Conservation (phyloP, 2,113 vertebrate species). For the Mus pahari region DNA sequence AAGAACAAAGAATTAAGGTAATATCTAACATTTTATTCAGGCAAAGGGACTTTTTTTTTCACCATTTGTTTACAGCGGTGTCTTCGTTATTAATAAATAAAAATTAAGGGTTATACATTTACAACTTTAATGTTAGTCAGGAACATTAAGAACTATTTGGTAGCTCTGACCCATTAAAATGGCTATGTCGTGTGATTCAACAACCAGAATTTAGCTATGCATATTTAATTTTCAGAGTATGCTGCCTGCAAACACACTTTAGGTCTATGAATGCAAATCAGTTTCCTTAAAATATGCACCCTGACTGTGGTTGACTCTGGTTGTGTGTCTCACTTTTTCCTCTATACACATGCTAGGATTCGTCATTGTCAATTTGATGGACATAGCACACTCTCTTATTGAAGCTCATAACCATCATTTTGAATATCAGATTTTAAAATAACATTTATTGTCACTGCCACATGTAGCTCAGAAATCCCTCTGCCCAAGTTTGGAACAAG, state of each 20-base stretch:
- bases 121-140: neutral
- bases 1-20: slow-evolving; percentile 47
- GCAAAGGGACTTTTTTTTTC: neutral
- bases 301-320: neutral
- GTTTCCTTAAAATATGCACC: neutral
- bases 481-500: neutral
- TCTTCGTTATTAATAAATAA: slow-evolving; percentile 46
- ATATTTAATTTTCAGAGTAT: neutral
- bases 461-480: neutral
- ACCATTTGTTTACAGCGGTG: slow-evolving; percentile 26
- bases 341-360: neutral
- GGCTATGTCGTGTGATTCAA: neutral
- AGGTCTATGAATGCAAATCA: neutral
- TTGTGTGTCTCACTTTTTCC: neutral
- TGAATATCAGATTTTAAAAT: neutral
- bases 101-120: slow-evolving; percentile 32
- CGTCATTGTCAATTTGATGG: neutral
- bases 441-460: neutral
- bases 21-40: neutral
- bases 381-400: neutral
- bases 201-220: neutral
- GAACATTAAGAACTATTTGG: neutral
- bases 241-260: neutral
- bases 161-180: neutral
- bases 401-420: neutral